phyloP scores from a whole-genome alignment of 1,140 invertebrate genomes.

The Solenopsis invicta region DNA sequence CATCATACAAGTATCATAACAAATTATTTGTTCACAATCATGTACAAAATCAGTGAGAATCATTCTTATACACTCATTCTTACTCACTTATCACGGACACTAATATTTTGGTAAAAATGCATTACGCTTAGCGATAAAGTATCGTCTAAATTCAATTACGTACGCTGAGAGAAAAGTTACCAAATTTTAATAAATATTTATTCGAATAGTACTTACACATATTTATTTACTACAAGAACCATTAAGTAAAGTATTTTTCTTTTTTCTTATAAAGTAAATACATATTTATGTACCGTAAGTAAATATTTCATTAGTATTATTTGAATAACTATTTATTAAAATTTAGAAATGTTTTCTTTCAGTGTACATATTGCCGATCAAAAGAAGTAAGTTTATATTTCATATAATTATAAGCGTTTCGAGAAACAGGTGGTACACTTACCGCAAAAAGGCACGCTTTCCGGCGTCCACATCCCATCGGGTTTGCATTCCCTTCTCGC shows the following conservation, averaged over 20 bases:
- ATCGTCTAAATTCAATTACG: background rate
- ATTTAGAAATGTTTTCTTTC: no score
- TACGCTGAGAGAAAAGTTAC: background rate
- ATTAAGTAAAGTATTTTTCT: no score
- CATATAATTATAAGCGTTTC: background rate
- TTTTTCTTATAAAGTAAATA: no score
- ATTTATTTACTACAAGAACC: no score
- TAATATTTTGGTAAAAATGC: background rate
- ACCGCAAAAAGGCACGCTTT: slow-evolving; percentile 98
- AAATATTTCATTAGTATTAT: no score
- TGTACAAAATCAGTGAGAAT: background rate
- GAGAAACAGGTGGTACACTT: slow-evolving; percentile 86
- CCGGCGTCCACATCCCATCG: slow-evolving; percentile 94
- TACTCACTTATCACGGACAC: background rate
- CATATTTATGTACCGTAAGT: no score
- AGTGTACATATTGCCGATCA: background rate
- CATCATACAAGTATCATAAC: background rate
- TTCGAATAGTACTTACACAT: no score
- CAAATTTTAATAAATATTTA: no score
- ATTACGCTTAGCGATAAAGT: background rate
- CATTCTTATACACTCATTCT: no score
- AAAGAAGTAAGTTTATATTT: background rate
- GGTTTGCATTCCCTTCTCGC: slow-evolving; percentile 91
- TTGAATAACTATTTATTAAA: no score
- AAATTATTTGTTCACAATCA: background rate